Conservation (phyloP, 2,888 invertebrate genomes). For the Epinotia bilunana region DNA sequence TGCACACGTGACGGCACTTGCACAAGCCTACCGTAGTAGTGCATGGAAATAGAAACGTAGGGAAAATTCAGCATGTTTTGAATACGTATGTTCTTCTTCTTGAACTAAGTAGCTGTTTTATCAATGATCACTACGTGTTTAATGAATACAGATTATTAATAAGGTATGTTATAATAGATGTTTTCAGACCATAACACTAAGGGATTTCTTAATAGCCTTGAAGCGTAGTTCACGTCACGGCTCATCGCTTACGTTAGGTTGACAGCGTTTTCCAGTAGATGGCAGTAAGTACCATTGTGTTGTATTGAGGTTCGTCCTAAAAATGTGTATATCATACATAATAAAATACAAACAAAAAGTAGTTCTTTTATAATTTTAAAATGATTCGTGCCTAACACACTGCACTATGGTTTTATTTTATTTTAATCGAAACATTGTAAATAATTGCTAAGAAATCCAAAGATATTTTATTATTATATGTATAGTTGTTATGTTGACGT, state of each 20-base stretch:
- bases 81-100: too few species aligned
- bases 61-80: background rate
- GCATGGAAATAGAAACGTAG: slow-evolving; percentile 16
- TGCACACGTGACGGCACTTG: slow-evolving; percentile 2
- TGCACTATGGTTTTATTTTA: too few species aligned
- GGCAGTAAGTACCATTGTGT: slow-evolving; percentile 11
- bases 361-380: too few species aligned
- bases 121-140: background rate
- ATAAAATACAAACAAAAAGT: too few species aligned
- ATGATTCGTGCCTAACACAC: too few species aligned
- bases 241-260: slow-evolving; percentile 25
- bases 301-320: background rate
- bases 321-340: too few species aligned
- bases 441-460: too few species aligned
- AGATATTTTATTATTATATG: too few species aligned
- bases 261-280: slow-evolving; percentile 12
- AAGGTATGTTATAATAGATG: background rate
- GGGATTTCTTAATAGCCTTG: background rate
- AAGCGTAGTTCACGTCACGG: background rate
- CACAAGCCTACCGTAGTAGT: slow-evolving; percentile 23
- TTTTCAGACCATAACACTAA: background rate
- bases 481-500: too few species aligned
- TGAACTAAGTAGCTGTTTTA: background rate
- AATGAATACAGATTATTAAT: background rate
- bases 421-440: too few species aligned